Evolutionary conservation across 2,888 invertebrate species (phyloP), one percentile per base, ranked within the genome.

Genomic region (Drosophila siamana): DNA sequence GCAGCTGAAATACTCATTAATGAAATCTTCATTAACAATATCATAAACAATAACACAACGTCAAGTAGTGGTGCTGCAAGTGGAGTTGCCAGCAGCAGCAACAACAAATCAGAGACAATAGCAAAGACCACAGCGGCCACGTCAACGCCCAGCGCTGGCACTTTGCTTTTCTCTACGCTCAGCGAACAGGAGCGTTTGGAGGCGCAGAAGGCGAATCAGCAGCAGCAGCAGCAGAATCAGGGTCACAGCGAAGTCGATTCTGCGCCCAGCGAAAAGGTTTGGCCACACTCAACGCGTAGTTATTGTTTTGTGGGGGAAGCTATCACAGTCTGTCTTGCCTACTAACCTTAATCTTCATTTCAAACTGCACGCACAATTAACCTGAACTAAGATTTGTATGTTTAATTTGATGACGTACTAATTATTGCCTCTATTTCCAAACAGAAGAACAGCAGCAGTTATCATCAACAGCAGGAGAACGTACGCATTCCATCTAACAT

Each of bases 11-110:
- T 91, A 81, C 84, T 91, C 70, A 91, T 92, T 70, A 91, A 91
- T 86, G 92, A 91, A 81, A 91, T 91, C 54, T 91, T 91, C 78
- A 92, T 91, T 74, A 91, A 91, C 80, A 92, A 91, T 65, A 91
- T 91, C 44, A 92, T 90, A 60, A 90, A 91, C 80, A 90, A 90
- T 61, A 91, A 91, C 80, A 75, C 74, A 24, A 75, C 68, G 38
- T 50, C 64, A n/a, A 62, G 51, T 60, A 64, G 44, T 26, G 70
- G 68, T 57, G 69, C 64, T 59, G 69, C 63, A 22, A 64, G 28
- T 28, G 69, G 67, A 61, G 69, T 62, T 24, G 77, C 48, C 48
- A 67, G 24, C 44, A 59, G 38, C 66, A 51, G 66, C 22, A 50
- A 13, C 19, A 19, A 19, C 47, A 48, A 48, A 26, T 38, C 70